Base-by-base conservation (phyloP, 1,140 invertebrate species). In the Asobara japonica region DNA sequence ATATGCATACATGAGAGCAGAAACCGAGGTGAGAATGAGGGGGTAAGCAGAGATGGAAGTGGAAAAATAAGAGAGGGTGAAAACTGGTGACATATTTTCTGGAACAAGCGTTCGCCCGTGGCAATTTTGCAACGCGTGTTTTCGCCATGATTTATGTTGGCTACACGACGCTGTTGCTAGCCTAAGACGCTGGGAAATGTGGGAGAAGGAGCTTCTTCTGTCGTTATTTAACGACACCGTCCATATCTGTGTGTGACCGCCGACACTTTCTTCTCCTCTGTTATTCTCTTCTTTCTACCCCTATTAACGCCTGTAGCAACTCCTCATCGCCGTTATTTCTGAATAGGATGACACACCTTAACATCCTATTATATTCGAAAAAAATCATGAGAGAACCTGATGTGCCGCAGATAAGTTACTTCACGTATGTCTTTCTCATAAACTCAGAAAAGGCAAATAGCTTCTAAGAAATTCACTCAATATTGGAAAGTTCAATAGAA, bases 111-210 rank as follows among this genome's bases (percentile, higher is more conserved):
- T 78, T 74, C 73, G 74, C 75, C 70, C 66, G 75, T 74, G 76
- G 79, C 78, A 80, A 80, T 80, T 79, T 79, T 74, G 72, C 74
- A 67, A 77, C 76, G 76, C 73, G 74, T 76, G 73, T 77, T 79
- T 79, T 80, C 75, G 66, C 20, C 64, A 74, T 77, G 77, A 78
- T 81, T 81, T 81, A 79, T 79, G 77, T 76, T 75, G 72, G 65
- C 74, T 77, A 75, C 72, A 72, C 70, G 51, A 67, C 25, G 48
- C 41, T 30, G 29, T 16, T 62, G 29, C 60, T 16, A 62, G 27
- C 60, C 60, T 62, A 62, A 62, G 25, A 62, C 25, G 60, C 5
- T 62, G 25, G 29, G 31, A 62, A 31, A 62, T 62, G 60, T 16
- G 25, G 60, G 5, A 16, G 27, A 30, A 62, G n/a, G 10, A 18